Evolutionary conservation across 2,888 invertebrate genomes (phyloP).

Genomic region (Tenthredo mesomela): DNA sequence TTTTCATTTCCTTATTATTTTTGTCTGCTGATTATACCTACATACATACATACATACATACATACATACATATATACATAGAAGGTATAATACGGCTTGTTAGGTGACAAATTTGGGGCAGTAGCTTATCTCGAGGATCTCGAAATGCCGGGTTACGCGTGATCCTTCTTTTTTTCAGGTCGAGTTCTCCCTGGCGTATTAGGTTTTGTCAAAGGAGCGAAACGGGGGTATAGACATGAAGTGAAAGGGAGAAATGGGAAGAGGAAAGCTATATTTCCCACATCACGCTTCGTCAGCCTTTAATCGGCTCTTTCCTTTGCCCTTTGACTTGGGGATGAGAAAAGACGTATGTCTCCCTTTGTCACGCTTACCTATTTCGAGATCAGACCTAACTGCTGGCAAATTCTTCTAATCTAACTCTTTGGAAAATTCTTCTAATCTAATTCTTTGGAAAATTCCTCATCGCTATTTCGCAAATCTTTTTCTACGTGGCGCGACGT

Average conservation of each 20-base stretch:
- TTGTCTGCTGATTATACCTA: neutral
- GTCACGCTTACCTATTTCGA: neutral
- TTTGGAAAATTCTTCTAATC: conserved; percentile 11
- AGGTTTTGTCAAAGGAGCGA: conserved; percentile 9
- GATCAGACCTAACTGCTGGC: conserved; percentile 7
- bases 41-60: neutral
- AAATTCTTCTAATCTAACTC: neutral
- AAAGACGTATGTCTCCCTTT: conserved; percentile 15
- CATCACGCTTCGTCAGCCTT: conserved; percentile 40
- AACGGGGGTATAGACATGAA: neutral
- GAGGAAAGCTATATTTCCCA: conserved; percentile 6
- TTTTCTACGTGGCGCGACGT: neutral
- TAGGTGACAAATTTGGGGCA: conserved; percentile 1
- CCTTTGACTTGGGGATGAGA: neutral
- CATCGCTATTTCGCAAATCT: neutral
- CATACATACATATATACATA: neutral
- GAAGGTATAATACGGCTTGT: neutral
- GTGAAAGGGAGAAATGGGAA: conserved; percentile 24
- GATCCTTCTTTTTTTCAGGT: conserved; percentile 13
- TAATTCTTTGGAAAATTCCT: conserved; percentile 10
- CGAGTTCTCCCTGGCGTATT: neutral
- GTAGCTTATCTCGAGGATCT: neutral
- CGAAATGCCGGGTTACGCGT: neutral
- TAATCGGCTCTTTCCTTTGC: conserved; percentile 29
- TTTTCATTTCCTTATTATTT: neutral